Evolutionary conservation across 2,797 vertebrate genomes (phyloP), one percentile per base, ranked within the genome.

Genomic region (Myotis planiceps): DNA sequence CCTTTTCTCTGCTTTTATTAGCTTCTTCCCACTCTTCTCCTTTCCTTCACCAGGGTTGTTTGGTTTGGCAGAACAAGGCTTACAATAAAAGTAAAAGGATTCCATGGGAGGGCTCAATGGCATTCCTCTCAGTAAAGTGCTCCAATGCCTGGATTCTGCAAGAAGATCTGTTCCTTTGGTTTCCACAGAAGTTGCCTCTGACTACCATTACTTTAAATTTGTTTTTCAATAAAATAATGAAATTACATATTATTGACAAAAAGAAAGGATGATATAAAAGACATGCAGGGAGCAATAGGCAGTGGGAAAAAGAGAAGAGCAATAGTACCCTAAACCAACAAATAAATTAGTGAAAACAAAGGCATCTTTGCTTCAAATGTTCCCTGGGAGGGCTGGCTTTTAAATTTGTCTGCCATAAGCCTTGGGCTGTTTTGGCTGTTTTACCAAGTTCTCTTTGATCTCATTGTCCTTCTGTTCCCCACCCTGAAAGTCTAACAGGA

Each of bases 291-390:
- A 49, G 37, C 25, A 16, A 0, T 0, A 39, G 65, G 29, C 21
- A 51, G 10, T 0, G 15, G 53, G 10, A n/a, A 45, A 39, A 66
- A 47, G 55, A 74, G 34, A 29, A 39, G 76, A n/a, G 10, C 18
- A 2, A 29, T 0, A 12, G 6, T 5, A 4, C 18, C 49, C 23
- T 6, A 34, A 47, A 14, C 27, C 27, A 13, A 9, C 9, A n/a
- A 21, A 4, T 1, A 4, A 9, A 1, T 1, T 0, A 21, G 63
- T 0, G 23, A 13, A 8, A 10, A 15, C 0, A 6, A 12, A 15
- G 21, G 14, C 10, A 1, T 0, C 55, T 53, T 7, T 29, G 84
- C 42, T 18, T 47, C 9, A 1, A 18, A 4, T 0, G 4, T 39
- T 71, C 1, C 37, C 16, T 16, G 13, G 42, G 21, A 18, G 13